Base-by-base conservation (phyloP, 2,113 vertebrate species). In the Ascaphus truei region DNA sequence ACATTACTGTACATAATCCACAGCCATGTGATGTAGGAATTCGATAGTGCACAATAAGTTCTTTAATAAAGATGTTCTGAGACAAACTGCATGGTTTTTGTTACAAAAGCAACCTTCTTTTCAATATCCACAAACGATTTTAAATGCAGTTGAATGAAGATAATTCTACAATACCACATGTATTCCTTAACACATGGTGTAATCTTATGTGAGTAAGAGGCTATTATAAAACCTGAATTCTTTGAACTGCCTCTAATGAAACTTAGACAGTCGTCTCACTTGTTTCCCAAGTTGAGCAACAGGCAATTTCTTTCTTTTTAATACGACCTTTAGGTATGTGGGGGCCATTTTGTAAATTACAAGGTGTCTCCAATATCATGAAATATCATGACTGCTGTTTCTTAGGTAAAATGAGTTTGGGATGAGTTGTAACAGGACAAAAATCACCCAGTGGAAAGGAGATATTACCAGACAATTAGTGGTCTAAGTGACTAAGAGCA, bases 311-410 rank as follows among this genome's bases (percentile, higher is more conserved):
- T 73, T 80, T 75, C 74, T 78, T 69, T 68, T 74, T 74, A 68
- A 79, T 72, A 63, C 73, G 71, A 75, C 26, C 60, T 81, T 66
- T 62, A 77, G 75, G 80, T 77, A 83, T 80, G 79, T 7, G 3
- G 72, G 71, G 67, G 71, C 2, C 55, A 45, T 56, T 76, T 78
- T 75, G 74, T 72, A 81, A 85, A 83, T 85, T 79, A 83, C 51
- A 81, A 53, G 69, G 79, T 82, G 50, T 65, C 30, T n/a, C 39
- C 60, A 73, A 77, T 76, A 79, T 79, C 77, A 74, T 79, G 76
- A 83, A 81, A 77, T 80, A 78, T 78, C 77, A 76, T 72, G 56
- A 74, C 75, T 74, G 62, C 43, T 63, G 71, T 79, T 80, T 80
- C 73, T 71, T 65, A 63, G 71, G 73, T 77, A 73, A 83, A 77